Conservation (phyloP, 2,113 vertebrate species). For the Leucosticte australis region DNA sequence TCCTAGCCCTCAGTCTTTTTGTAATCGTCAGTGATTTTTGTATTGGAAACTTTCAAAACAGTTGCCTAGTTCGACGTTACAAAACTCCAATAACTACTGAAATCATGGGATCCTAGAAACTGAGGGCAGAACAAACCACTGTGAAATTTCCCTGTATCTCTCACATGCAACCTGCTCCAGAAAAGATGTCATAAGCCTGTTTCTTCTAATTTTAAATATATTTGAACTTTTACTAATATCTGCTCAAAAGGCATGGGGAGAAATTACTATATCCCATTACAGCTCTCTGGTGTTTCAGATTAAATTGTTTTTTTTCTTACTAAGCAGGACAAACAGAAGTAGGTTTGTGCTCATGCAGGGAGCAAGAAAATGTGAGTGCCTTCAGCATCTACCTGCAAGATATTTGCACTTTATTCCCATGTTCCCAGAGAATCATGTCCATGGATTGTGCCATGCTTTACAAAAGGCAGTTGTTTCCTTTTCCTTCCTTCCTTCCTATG, state of each 20-base stretch:
- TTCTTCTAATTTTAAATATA: background rate
- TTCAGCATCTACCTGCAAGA: background rate
- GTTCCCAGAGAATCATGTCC: background rate
- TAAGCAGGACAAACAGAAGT: background rate
- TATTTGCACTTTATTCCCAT: rapidly evolving
- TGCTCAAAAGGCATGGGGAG: background rate
- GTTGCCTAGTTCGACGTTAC: background rate
- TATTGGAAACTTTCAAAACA: constrained; percentile 59
- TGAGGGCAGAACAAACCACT: background rate
- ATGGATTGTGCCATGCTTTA: background rate
- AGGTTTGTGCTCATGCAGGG: background rate
- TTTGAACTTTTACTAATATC: background rate
- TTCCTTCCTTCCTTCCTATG: background rate
- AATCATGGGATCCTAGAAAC: background rate
- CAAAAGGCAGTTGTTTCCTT: background rate
- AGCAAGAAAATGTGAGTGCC: background rate
- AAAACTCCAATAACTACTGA: constrained; percentile 18
- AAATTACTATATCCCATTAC: background rate
- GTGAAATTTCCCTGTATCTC: background rate
- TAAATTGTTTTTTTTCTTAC: background rate
- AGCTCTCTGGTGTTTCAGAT: background rate
- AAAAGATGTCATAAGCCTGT: background rate
- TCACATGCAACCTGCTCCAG: background rate
- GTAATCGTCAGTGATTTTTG: constrained; percentile 37
- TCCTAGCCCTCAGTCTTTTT: background rate